phyloP scores from a whole-genome alignment of 2,888 invertebrate species.

The Ornithoptera priamus region DNA sequence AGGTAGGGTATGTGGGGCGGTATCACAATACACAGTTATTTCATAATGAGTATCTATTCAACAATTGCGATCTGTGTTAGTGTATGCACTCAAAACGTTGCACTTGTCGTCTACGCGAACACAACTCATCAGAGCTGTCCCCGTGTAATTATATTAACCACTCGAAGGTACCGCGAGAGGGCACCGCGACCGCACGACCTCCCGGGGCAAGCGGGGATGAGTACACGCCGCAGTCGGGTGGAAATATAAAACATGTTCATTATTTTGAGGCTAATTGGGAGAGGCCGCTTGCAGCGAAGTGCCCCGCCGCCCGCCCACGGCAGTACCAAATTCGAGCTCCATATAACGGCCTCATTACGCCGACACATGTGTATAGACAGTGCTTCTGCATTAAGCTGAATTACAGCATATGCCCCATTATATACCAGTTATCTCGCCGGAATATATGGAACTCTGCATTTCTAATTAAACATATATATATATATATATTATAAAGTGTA shows the following conservation, averaged over 20 bases:
- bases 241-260: conserved; percentile 81
- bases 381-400: conserved; percentile 74
- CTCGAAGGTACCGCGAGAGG: conserved; percentile 59
- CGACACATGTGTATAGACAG: conserved; percentile 63
- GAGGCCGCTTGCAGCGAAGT: conserved; percentile 74
- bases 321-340: conserved; percentile 67
- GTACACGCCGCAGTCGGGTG: conserved; percentile 74
- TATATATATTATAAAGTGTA: not conserved
- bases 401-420: conserved; percentile 41
- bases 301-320: conserved; percentile 68
- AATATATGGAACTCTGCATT: conserved; percentile 1
- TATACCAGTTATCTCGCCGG: conserved; percentile 8
- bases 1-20: conserved; percentile 7
- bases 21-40: conserved; percentile 36
- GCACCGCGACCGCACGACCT: conserved; percentile 65
- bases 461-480: conserved; percentile 3
- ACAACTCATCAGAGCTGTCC: conserved; percentile 54
- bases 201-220: conserved; percentile 75
- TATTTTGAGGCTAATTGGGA: conserved; percentile 80
- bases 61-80: conserved; percentile 42
- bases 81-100: conserved; percentile 44
- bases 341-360: conserved; percentile 68
- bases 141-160: conserved; percentile 57
- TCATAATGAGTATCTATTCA: conserved; percentile 33
- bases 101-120: conserved; percentile 41